Base-by-base conservation (phyloP, 2,797 vertebrate genomes). In the Carduelis carduelis region DNA sequence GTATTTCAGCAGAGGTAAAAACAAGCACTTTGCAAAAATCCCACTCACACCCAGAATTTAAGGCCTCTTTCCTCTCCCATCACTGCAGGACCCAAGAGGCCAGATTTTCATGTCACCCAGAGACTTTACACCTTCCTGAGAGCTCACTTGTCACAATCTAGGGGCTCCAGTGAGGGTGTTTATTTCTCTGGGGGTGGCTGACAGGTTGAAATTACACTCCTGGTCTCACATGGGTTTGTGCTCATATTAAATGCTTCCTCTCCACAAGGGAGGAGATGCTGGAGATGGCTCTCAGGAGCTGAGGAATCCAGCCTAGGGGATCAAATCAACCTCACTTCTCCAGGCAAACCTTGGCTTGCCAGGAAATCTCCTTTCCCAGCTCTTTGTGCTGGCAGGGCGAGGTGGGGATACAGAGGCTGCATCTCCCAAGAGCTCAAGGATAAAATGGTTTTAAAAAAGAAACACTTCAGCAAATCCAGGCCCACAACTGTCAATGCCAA, bases 191-290 rank as follows among this genome's bases (percentile, higher is more conserved):
- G 34, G 56, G 49, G 43, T 13, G 37, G 44, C 18, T 92, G 74
- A 65, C 37, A 65, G 81, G 84, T 41, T 92, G 83, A 80, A 95
- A 77, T 94, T 77, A 70, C 90, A 95, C 22, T 32, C 68, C 22
- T 23, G 21, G 34, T 87, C 69, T 78, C 68, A 16, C 11, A 8
- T 8, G 19, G 71, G 39, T 49, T 47, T 47, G 39, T 68, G 60
- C 10, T 75, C 3, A 0, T n/a, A 34, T 64, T 26, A 90, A 86
- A 65, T 11, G 6, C 11, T 88, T 78, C 55, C 46, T 55, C 83
- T 77, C 69, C 66, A 57, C 22, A 44, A 44, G 32, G 32, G 35
- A 22, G n/a, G 27, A 71, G 75, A 65, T 43, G 74, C 46, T 69
- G 57, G 57, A 78, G 28, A 24, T 8, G 13, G 32, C 6, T 63